A percentile compares a stretch with the other conserved stretches of the same genome.
phyloP scores from a whole-genome alignment of 2,797 vertebrate species.

The Hoplostethus mediterraneus region DNA sequence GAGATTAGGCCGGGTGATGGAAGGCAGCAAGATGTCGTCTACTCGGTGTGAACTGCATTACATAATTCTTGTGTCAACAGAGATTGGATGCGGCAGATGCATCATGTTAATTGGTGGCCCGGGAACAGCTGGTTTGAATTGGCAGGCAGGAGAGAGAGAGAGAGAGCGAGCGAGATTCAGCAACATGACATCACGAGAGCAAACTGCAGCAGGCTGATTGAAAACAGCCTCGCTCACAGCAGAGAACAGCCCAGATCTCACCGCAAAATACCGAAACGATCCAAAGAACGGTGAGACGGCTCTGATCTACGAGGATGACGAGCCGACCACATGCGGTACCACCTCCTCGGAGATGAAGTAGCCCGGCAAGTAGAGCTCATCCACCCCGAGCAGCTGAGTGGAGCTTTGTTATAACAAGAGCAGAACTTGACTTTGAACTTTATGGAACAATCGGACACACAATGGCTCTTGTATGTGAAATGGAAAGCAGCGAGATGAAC shows the following conservation, averaged over 20 bases:
- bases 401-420: slow-evolving; percentile 17
- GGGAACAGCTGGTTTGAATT: slow-evolving; percentile 65
- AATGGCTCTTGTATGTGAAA: slow-evolving; percentile 7
- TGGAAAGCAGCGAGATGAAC: neutral
- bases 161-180: neutral
- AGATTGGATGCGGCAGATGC: slow-evolving; percentile 23
- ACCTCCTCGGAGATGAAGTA: slow-evolving; percentile 40
- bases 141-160: slow-evolving; percentile 15
- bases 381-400: neutral
- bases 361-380: neutral
- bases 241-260: slow-evolving; percentile 37
- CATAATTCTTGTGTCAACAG: slow-evolving; percentile 34
- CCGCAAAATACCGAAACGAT: slow-evolving; percentile 22
- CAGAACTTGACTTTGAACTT: slow-evolving; percentile 1
- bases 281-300: slow-evolving; percentile 47
- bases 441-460: slow-evolving; percentile 16
- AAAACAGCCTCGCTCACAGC: slow-evolving; percentile 51
- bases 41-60: slow-evolving; percentile 2
- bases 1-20: slow-evolving; percentile 14
- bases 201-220: slow-evolving; percentile 54
- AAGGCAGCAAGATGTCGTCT: slow-evolving; percentile 27
- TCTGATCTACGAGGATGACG: slow-evolving; percentile 35
- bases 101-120: slow-evolving; percentile 29
- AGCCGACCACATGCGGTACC: slow-evolving; percentile 37
- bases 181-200: slow-evolving; percentile 63